Conservation (phyloP, 37 sponge, comb jelly and placozoan species). For the Eunapius fragilis region DNA sequence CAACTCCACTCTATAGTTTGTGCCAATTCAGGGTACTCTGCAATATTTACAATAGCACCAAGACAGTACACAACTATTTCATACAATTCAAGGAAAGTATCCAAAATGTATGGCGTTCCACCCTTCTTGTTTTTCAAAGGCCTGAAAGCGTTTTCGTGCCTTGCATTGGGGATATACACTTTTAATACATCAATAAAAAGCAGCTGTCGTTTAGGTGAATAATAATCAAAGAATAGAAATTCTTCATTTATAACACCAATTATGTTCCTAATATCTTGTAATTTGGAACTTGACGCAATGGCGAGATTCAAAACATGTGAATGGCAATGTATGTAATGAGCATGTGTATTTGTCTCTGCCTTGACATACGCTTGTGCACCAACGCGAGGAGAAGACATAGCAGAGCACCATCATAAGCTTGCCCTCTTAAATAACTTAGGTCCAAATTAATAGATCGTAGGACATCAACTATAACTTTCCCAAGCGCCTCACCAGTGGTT, state of each 20-base stretch:
- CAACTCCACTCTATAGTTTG: slow-evolving; percentile 46
- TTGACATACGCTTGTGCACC: neutral
- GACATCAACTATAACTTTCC: neutral
- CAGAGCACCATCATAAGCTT: neutral
- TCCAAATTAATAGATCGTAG: neutral
- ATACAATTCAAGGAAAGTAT: slow-evolving; percentile 46
- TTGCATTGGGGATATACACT: slow-evolving; percentile 16
- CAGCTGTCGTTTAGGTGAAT: slow-evolving; percentile 52
- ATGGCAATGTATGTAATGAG: slow-evolving; percentile 16
- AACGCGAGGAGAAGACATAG: neutral
- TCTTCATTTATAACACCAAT: slow-evolving; percentile 42
- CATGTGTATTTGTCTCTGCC: neutral
- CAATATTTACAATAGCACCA: slow-evolving; percentile 33
- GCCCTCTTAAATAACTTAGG: neutral
- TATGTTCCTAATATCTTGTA: slow-evolving; percentile 40
- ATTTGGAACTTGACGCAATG: slow-evolving; percentile 37
- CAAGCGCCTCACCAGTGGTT: neutral
- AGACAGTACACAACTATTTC: slow-evolving; percentile 32
- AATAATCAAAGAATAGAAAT: slow-evolving; percentile 47
- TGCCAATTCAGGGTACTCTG: neutral
- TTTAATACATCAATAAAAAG: slow-evolving; percentile 39
- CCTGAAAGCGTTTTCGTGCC: slow-evolving; percentile 47
- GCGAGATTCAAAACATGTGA: slow-evolving; percentile 56
- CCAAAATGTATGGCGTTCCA: slow-evolving; percentile 60
- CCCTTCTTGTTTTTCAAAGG: slow-evolving; percentile 62